These are phyloP conservation scores for Globia sparganii DNA, from an alignment of 2,888 invertebrate genomes.

Conservation along the genomic window DNA sequence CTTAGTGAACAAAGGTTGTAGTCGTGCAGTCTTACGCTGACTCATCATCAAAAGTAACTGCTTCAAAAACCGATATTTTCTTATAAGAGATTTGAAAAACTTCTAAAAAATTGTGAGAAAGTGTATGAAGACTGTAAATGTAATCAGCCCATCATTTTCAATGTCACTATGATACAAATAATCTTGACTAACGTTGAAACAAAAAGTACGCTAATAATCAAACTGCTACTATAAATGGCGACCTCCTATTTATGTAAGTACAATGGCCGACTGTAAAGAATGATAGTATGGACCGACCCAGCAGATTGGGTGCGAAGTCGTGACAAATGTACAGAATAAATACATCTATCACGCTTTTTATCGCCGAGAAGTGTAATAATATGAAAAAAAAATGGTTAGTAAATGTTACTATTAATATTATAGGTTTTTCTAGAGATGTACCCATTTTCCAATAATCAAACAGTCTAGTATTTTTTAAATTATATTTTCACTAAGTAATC, in stretches of 20 bases:
- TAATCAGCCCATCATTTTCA: background rate
- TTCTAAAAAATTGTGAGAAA: background rate
- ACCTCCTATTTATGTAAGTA: background rate
- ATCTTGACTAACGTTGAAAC: background rate
- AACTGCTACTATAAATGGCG: background rate
- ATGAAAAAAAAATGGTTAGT: conserved; percentile 33
- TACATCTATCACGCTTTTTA: conserved; percentile 37
- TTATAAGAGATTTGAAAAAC: background rate
- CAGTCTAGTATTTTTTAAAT: background rate
- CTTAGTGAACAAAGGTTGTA: background rate
- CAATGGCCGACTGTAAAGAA: conserved; percentile 23
- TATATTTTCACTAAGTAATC: background rate
- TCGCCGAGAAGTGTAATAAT: conserved; percentile 2
- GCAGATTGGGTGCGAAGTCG: conserved; percentile 47
- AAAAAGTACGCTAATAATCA: background rate
- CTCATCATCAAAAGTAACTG: too few relatives aligned
- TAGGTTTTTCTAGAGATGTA: background rate
- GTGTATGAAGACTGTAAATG: background rate
- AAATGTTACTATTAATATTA: conserved; percentile 2
- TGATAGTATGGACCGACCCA: conserved; percentile 10
- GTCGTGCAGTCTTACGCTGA: background rate
- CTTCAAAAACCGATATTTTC: background rate
- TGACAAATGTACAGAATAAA: conserved; percentile 45
- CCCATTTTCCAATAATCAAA: background rate
- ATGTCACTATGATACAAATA: background rate